These are phyloP conservation scores for Amblyopsis hoosieri DNA, from an alignment of 2,797 vertebrate genomes.

Conservation along the genomic window DNA sequence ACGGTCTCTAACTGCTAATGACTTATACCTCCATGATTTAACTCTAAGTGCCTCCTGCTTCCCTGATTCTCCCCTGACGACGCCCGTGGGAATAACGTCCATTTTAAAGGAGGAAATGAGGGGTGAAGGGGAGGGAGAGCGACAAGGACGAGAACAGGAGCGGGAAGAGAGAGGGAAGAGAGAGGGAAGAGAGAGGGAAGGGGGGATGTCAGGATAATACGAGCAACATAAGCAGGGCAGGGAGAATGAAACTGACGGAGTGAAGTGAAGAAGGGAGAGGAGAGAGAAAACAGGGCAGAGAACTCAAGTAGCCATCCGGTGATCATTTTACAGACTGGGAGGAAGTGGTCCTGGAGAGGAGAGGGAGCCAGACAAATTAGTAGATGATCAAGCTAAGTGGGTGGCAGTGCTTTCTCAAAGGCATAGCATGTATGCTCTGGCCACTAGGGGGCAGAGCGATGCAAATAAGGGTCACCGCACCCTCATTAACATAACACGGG, in stretches of 20 bases:
- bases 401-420: slow-evolving; percentile 50
- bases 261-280: slow-evolving; percentile 41
- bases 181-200: slow-evolving; percentile 10
- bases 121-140: slow-evolving; percentile 8
- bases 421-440: too few species aligned
- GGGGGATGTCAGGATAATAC: slow-evolving; percentile 16
- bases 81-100: slow-evolving; percentile 77
- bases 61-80: slow-evolving; percentile 59
- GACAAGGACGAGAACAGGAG: slow-evolving; percentile 48
- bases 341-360: slow-evolving; percentile 81
- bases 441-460: too few species aligned
- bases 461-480: too few species aligned
- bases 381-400: slow-evolving; percentile 81
- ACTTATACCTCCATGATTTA: slow-evolving; percentile 24
- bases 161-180: slow-evolving; percentile 71
- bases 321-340: slow-evolving; percentile 86
- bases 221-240: slow-evolving; percentile 17
- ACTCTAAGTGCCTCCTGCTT: slow-evolving; percentile 55
- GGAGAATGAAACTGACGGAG: slow-evolving; percentile 55
- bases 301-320: slow-evolving; percentile 78
- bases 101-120: slow-evolving; percentile 67
- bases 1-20: slow-evolving; percentile 27
- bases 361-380: slow-evolving; percentile 87
- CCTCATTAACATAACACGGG: too few species aligned
- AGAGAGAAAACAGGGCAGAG: slow-evolving; percentile 49